Conservation (phyloP, 2,797 vertebrate genomes). For the Cichlasoma orientale region DNA sequence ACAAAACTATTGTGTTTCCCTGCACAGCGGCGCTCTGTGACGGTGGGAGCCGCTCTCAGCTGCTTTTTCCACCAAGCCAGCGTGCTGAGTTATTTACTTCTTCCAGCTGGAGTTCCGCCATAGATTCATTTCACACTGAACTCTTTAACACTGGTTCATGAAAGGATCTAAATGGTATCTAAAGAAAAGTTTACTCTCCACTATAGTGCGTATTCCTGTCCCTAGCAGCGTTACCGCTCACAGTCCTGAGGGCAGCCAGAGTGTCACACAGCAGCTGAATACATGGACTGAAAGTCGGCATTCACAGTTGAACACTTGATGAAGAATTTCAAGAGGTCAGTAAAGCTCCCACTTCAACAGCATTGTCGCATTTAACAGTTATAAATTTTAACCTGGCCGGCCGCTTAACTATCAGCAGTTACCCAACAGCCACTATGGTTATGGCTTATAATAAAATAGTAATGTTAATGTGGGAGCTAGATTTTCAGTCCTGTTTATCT, state of each 20-base stretch:
- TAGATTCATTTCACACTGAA: not conserved
- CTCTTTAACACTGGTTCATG: not conserved
- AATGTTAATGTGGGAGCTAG: too few relatives aligned
- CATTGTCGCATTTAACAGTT: not conserved
- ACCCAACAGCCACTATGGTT: not conserved
- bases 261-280: not conserved
- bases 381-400: too few relatives aligned
- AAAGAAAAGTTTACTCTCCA: not conserved
- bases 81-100: slow-evolving; percentile 7
- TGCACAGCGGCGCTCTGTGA: not conserved
- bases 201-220: not conserved
- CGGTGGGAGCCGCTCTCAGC: slow-evolving; percentile 9
- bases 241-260: not conserved
- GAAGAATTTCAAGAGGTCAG: not conserved
- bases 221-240: not conserved
- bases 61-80: not conserved
- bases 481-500: too few relatives aligned
- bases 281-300: not conserved
- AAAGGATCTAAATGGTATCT: not conserved
- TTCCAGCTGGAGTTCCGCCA: slow-evolving; percentile 13
- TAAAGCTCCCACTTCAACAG: not conserved
- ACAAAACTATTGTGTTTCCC: slow-evolving; percentile 27
- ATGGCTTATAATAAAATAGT: too few relatives aligned
- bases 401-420: too few relatives aligned
- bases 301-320: not conserved